Conservation (phyloP, 2,888 invertebrate species). For the Caenorhabditis imperialis region DNA sequence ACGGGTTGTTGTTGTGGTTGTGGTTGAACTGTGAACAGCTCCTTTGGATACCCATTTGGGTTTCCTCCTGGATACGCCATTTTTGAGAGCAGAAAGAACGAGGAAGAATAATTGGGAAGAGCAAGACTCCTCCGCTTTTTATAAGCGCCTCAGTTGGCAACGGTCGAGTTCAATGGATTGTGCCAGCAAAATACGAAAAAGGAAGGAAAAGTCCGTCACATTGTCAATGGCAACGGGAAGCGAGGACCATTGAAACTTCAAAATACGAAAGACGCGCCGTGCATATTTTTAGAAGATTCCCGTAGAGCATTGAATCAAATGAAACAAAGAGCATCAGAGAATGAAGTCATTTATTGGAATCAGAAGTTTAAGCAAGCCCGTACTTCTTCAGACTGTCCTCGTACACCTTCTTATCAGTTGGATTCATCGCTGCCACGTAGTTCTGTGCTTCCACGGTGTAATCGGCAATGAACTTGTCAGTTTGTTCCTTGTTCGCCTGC, state of each 20-base stretch:
- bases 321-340: too few species aligned
- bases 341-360: too few species aligned
- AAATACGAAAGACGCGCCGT: too few species aligned
- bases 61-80: constrained; percentile 15
- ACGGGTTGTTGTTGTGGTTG: constrained; percentile 22
- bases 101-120: not conserved
- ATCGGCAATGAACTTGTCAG: constrained; percentile 17
- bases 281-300: too few species aligned
- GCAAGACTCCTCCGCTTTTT: not conserved
- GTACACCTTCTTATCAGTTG: constrained; percentile 17
- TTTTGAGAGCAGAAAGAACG: not conserved
- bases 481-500: constrained; percentile 10
- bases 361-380: constrained; percentile 12
- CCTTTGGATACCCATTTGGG: constrained; percentile 4
- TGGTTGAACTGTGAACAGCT: constrained; percentile 32
- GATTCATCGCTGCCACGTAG: constrained; percentile 10
- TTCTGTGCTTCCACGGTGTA: constrained; percentile 10
- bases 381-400: constrained; percentile 9
- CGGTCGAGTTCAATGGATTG: constrained; percentile 5
- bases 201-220: too few species aligned
- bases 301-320: too few species aligned
- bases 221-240: too few species aligned
- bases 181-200: too few species aligned
- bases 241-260: too few species aligned
- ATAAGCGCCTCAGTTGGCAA: constrained; percentile 6